Conservation (phyloP, 2,797 vertebrate species). For the Hemitrygon akajei region DNA sequence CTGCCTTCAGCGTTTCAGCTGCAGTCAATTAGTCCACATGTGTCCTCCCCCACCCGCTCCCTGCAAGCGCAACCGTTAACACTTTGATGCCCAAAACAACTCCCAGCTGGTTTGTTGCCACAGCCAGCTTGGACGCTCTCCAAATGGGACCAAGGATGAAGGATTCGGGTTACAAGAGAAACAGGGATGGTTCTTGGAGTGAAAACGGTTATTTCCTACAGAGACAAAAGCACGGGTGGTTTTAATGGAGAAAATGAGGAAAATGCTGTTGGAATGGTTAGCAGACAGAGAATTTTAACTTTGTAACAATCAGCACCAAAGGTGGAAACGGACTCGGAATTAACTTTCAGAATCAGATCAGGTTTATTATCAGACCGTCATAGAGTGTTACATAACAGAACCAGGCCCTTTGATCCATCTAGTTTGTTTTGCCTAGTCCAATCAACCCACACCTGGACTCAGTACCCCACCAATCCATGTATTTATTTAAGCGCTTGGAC, state of each 20-base stretch:
- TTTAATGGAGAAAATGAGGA: background rate
- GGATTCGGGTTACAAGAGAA: background rate
- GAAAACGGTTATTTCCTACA: background rate
- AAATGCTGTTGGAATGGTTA: background rate
- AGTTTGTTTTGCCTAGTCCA: too few relatives aligned
- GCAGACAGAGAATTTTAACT: background rate
- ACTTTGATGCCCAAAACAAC: background rate
- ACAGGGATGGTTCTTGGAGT: background rate
- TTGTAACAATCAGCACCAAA: background rate
- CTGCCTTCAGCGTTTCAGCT: slow-evolving; percentile 5
- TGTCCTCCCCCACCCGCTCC: background rate
- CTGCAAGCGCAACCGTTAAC: background rate
- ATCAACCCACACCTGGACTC: too few relatives aligned
- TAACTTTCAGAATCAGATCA: background rate
- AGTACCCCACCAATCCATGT: too few relatives aligned
- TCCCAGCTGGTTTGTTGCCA: background rate
- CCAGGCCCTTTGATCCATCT: too few relatives aligned
- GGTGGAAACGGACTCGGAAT: background rate
- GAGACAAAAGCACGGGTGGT: background rate
- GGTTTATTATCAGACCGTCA: too few relatives aligned
- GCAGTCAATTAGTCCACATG: slow-evolving; percentile 4
- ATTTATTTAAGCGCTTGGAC: too few relatives aligned
- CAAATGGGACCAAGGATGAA: background rate
- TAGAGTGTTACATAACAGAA: too few relatives aligned
- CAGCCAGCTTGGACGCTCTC: background rate